Conservation (phyloP, 2,113 vertebrate species). For the Cairina moschata region DNA sequence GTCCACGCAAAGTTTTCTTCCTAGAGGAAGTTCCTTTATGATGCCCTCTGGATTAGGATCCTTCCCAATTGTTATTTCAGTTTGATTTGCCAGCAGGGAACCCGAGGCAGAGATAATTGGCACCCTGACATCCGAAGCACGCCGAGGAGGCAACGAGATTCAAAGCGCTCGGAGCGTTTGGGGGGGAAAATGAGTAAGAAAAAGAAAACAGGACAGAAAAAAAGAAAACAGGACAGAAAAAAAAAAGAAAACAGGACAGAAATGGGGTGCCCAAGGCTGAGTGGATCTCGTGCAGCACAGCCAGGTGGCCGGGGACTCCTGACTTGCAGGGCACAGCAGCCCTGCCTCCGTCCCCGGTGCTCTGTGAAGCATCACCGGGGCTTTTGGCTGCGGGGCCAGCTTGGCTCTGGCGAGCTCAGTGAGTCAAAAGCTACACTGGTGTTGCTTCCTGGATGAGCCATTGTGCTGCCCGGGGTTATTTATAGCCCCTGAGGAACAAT, state of each 20-base stretch:
- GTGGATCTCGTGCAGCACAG: not conserved
- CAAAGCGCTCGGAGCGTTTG: not conserved
- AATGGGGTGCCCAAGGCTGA: not conserved
- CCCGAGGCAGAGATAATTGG: not conserved
- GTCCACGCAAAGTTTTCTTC: not conserved
- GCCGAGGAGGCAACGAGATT: not conserved
- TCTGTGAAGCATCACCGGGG: not conserved
- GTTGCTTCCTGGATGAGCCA: slow-evolving; percentile 66
- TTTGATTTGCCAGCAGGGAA: not conserved
- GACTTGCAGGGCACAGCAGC: not conserved
- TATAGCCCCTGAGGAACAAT: slow-evolving; percentile 50
- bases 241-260: not conserved
- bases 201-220: not conserved
- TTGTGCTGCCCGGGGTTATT: slow-evolving; percentile 47
- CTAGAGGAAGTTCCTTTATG: not conserved
- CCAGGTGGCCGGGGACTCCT: not conserved
- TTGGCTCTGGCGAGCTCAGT: slow-evolving; percentile 46
- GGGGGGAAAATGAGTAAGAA: not conserved
- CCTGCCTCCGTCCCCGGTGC: not conserved
- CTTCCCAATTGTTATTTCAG: not conserved
- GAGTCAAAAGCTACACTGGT: slow-evolving; percentile 59
- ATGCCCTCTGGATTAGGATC: not conserved
- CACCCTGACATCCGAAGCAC: not conserved
- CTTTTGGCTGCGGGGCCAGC: not conserved
- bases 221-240: too few species aligned